phyloP scores from a whole-genome alignment of 2,797 vertebrate genomes.

The Darevskia mixta region DNA sequence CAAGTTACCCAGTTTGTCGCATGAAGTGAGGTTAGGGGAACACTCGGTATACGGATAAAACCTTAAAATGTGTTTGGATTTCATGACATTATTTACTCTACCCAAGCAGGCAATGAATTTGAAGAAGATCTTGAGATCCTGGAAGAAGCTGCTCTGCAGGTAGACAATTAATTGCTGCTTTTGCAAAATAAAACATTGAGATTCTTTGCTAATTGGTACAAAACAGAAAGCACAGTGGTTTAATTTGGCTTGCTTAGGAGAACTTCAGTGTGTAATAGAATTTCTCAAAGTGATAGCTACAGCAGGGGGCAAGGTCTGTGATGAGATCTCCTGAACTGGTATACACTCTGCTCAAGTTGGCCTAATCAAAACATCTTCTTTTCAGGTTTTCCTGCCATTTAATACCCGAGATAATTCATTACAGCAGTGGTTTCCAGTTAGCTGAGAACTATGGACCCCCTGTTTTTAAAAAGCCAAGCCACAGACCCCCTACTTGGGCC shows the following conservation, averaged over 20 bases:
- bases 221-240: background rate
- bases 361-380: background rate
- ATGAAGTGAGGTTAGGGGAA: background rate
- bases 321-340: too few relatives aligned
- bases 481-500: too few relatives aligned
- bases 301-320: too few relatives aligned
- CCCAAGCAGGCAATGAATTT: conserved; percentile 90
- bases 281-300: too few relatives aligned
- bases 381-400: too few relatives aligned
- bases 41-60: background rate
- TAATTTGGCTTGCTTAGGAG: background rate
- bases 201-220: background rate
- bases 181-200: background rate
- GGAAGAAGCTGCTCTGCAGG: conserved; percentile 98
- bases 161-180: conserved; percentile 57
- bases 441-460: too few relatives aligned
- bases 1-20: background rate
- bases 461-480: too few relatives aligned
- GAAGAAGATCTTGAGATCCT: conserved; percentile 99
- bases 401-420: too few relatives aligned
- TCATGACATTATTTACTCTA: conserved; percentile 33
- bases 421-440: too few relatives aligned
- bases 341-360: background rate
- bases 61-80: background rate
- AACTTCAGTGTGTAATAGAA: background rate